Evolutionary conservation across 2,113 vertebrate genomes (phyloP).

Genomic region (Lipophrys pholis): DNA sequence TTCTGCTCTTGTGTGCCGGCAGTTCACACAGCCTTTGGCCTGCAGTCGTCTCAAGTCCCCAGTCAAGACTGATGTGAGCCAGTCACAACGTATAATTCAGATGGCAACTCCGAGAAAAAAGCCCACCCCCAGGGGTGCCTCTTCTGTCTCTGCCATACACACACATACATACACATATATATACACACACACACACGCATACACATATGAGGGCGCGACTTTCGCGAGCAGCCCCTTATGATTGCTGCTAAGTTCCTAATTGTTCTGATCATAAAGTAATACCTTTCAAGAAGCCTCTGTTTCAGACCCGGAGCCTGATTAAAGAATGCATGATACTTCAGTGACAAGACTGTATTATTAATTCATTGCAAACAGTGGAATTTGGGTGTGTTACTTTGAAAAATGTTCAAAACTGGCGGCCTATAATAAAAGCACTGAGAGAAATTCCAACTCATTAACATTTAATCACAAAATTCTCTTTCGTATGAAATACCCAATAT

Average conservation of each 20-base stretch:
- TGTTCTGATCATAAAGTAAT: constrained; percentile 82
- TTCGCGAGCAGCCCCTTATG: constrained; percentile 49
- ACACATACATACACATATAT: background rate
- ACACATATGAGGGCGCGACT: constrained; percentile 45
- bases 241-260: constrained; percentile 79
- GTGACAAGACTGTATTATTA: constrained; percentile 92
- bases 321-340: constrained; percentile 91
- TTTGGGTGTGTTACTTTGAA: constrained; percentile 93
- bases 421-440: constrained; percentile 92
- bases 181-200: background rate
- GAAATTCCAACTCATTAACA: constrained; percentile 94
- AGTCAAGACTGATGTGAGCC: constrained; percentile 57
- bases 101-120: constrained; percentile 49
- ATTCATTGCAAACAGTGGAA: constrained; percentile 95
- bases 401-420: constrained; percentile 94
- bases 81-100: constrained; percentile 67
- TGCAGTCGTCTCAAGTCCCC: constrained; percentile 52
- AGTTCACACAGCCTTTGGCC: constrained; percentile 69
- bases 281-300: constrained; percentile 85
- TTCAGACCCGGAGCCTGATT: constrained; percentile 82
- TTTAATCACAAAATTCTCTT: constrained; percentile 93
- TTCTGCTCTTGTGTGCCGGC: constrained; percentile 60
- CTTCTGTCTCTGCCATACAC: constrained; percentile 30
- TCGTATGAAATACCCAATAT: constrained; percentile 95
- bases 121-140: constrained; percentile 44